A percentile compares a stretch with the other conserved stretches of the same genome.
Evolutionary conservation across 2,888 invertebrate species (phyloP).

Genomic region (Metellina segmentata): DNA sequence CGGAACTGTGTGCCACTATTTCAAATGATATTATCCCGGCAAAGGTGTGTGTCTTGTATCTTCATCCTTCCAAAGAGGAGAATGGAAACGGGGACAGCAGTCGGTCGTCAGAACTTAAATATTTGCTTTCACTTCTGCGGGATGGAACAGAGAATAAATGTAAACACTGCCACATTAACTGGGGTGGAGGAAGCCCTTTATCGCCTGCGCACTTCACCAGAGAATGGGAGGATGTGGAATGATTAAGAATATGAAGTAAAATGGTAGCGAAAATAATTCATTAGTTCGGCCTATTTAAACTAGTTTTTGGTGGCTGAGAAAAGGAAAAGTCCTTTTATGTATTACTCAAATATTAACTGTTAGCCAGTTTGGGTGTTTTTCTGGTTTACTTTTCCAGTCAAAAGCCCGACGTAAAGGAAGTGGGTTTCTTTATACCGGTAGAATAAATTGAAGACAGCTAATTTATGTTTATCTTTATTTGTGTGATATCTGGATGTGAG

Average conservation of each 20-base stretch:
- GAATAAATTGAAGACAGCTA: not conserved
- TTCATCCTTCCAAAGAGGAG: not conserved
- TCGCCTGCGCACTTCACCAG: not conserved
- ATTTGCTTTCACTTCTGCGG: slow-evolving; percentile 69
- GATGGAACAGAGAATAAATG: slow-evolving; percentile 63
- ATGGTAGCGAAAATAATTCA: not conserved
- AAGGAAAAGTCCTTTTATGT: not conserved
- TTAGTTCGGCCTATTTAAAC: not conserved
- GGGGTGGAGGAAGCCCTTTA: slow-evolving; percentile 1
- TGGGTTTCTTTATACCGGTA: not conserved
- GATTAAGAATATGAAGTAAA: slow-evolving; percentile 28
- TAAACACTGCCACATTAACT: slow-evolving; percentile 68
- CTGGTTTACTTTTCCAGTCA: not conserved
- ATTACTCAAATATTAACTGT: not conserved
- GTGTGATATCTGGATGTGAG: not conserved
- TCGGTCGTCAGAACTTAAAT: slow-evolving; percentile 56
- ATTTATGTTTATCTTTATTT: not conserved
- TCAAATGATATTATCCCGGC: not conserved
- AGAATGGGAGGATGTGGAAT: not conserved
- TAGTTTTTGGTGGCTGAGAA: not conserved
- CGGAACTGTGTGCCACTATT: no score
- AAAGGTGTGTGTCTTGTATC: slow-evolving; percentile 56
- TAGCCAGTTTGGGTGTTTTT: not conserved
- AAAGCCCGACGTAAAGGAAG: not conserved
- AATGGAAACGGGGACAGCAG: slow-evolving; percentile 2